phyloP scores from a whole-genome alignment of 2,888 invertebrate species.

The Dione vanillae region DNA sequence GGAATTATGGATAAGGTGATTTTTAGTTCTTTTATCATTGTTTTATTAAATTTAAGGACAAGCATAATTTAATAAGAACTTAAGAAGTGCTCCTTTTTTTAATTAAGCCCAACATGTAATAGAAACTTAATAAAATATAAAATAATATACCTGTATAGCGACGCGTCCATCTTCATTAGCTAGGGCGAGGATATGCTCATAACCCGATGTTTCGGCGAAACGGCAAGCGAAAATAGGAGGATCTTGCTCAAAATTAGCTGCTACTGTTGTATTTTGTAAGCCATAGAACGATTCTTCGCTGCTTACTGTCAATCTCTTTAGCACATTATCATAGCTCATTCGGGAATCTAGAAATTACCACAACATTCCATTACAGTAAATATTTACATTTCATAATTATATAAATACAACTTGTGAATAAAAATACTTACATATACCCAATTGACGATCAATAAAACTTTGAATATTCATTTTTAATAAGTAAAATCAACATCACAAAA shows the following conservation, averaged over 20 bases:
- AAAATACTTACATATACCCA: slow-evolving; percentile 82
- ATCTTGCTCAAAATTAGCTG: slow-evolving; percentile 84
- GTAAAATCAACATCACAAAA: slow-evolving; percentile 33
- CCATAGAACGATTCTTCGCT: slow-evolving; percentile 87
- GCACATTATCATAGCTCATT: slow-evolving; percentile 85
- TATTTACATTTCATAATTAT: background rate
- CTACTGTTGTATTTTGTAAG: slow-evolving; percentile 75
- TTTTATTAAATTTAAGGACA: too few species aligned
- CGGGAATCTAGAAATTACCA: slow-evolving; percentile 77
- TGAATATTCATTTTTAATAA: slow-evolving; percentile 78
- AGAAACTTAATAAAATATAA: background rate
- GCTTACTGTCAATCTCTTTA: slow-evolving; percentile 86
- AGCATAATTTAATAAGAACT: too few species aligned
- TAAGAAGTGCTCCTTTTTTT: too few species aligned
- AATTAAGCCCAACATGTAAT: too few species aligned
- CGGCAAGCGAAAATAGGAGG: slow-evolving; percentile 92
- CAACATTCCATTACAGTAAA: background rate
- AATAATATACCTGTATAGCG: slow-evolving; percentile 83
- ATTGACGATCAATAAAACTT: slow-evolving; percentile 81
- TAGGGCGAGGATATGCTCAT: slow-evolving; percentile 89
- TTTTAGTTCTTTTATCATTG: too few species aligned
- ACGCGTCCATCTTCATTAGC: slow-evolving; percentile 94
- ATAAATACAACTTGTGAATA: background rate
- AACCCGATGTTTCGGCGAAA: slow-evolving; percentile 87
- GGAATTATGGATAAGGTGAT: too few species aligned